Evolutionary conservation across 2,113 vertebrate genomes (phyloP).

Genomic region (Rostratula benghalensis): DNA sequence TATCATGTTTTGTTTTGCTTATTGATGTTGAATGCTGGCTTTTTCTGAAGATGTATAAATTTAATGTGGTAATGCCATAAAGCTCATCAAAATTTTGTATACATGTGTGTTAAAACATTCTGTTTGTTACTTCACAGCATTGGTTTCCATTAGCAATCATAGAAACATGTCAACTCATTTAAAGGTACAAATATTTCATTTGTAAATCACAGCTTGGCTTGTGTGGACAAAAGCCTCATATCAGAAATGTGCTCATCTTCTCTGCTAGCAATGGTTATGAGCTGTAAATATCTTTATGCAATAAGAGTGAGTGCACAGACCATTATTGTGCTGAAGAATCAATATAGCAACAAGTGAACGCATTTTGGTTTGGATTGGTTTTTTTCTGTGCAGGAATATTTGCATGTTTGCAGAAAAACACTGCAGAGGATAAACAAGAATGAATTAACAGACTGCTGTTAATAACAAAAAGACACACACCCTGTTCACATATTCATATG

Average conservation of each 20-base stretch:
- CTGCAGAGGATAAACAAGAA: not conserved
- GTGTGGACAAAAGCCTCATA: not conserved
- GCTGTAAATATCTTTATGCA: not conserved
- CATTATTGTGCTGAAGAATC: constrained; percentile 30
- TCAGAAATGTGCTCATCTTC: not conserved
- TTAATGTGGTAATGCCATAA: not conserved
- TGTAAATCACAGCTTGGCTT: constrained; percentile 42
- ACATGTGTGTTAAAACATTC: constrained; percentile 7
- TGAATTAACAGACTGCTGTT: not conserved
- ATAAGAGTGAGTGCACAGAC: not conserved
- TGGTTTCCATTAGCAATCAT: constrained; percentile 32
- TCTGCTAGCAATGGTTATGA: not conserved
- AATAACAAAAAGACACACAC: not conserved
- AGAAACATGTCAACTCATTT: constrained; percentile 38
- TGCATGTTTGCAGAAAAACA: not conserved
- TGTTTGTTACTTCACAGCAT: constrained; percentile 31
- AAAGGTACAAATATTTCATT: constrained; percentile 33
- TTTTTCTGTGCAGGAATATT: not conserved
- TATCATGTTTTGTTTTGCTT: constrained; percentile 13
- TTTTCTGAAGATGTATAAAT: constrained; percentile 10
- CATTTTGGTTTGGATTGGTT: not conserved
- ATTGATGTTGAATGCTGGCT: constrained; percentile 12
- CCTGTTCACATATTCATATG: not conserved
- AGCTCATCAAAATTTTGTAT: not conserved
- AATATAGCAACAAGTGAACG: not conserved